phyloP scores from a whole-genome alignment of 2,797 vertebrate species.

The Myiotriccus ornatus region DNA sequence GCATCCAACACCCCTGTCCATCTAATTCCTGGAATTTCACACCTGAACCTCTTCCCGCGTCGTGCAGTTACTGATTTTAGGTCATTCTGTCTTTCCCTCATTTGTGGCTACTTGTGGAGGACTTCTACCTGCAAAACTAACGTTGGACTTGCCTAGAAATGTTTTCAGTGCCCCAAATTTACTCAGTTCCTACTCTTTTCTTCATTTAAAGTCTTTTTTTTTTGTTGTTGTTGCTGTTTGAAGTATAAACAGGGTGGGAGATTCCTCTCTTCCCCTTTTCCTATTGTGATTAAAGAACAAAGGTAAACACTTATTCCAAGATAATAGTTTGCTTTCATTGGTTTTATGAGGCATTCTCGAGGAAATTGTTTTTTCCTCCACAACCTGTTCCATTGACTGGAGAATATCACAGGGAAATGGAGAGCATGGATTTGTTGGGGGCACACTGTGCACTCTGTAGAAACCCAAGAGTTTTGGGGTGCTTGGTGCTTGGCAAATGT shows the following conservation, averaged over 20 bases:
- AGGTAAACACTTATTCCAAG: not conserved
- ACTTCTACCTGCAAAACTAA: not conserved
- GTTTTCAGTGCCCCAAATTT: not conserved
- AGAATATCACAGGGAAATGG: not conserved
- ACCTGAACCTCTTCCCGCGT: not conserved
- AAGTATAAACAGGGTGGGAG: not conserved
- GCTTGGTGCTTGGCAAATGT: not conserved
- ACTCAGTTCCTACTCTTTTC: not conserved
- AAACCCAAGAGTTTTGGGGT: not conserved
- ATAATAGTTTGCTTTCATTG: not conserved
- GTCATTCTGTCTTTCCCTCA: not conserved
- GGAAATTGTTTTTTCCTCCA: not conserved
- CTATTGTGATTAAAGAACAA: not conserved
- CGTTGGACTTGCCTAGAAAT: not conserved
- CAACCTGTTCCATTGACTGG: not conserved
- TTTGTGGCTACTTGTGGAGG: not conserved
- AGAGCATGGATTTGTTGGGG: not conserved
- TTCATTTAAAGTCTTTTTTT: not conserved
- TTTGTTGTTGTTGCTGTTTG: not conserved
- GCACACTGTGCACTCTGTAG: not conserved
- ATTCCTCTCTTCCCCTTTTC: not conserved
- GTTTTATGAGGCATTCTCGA: not conserved
- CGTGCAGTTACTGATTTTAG: not conserved
- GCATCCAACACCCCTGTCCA: not conserved
- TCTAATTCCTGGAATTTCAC: not conserved